These are phyloP conservation scores for Pempheris klunzingeri DNA, from an alignment of 2,797 vertebrate species.

Conservation along the genomic window DNA sequence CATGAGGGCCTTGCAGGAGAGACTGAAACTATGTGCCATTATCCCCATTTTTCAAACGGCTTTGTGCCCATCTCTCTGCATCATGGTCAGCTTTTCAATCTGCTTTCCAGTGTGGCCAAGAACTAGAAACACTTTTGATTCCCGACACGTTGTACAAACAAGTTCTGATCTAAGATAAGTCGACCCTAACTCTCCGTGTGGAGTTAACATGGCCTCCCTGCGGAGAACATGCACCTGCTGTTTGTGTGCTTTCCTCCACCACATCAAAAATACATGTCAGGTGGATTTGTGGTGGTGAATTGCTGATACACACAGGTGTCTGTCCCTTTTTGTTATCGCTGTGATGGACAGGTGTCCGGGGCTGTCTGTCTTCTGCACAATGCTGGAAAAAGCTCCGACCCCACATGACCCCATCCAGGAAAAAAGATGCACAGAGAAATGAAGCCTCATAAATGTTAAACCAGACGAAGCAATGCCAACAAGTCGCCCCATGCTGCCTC, in stretches of 20 bases:
- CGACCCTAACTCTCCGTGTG: neutral
- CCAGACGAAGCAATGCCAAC: slow-evolving; percentile 42
- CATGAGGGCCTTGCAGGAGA: neutral
- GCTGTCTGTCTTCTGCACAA: neutral
- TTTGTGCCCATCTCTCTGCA: neutral
- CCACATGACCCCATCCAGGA: neutral
- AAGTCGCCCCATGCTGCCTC: slow-evolving; percentile 30
- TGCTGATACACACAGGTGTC: slow-evolving; percentile 17
- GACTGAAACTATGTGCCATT: neutral
- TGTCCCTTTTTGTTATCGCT: neutral
- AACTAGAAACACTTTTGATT: neutral
- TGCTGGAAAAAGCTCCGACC: neutral
- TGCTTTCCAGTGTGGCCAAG: neutral
- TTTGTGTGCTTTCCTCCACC: slow-evolving; percentile 14
- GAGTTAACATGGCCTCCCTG: neutral
- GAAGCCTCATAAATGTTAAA: slow-evolving; percentile 34
- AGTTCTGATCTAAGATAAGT: neutral
- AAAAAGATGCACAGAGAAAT: slow-evolving; percentile 29
- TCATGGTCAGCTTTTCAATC: neutral
- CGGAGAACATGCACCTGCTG: neutral
- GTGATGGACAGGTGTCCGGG: slow-evolving; percentile 15
- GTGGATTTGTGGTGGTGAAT: neutral
- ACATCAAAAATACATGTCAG: neutral
- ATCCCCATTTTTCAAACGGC: neutral
- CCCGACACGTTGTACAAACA: neutral